Percentiles rank a stretch among this genome's conserved stretches.
phyloP scores from a whole-genome alignment of 1,140 invertebrate genomes.

The Trichonephila inaurata region DNA sequence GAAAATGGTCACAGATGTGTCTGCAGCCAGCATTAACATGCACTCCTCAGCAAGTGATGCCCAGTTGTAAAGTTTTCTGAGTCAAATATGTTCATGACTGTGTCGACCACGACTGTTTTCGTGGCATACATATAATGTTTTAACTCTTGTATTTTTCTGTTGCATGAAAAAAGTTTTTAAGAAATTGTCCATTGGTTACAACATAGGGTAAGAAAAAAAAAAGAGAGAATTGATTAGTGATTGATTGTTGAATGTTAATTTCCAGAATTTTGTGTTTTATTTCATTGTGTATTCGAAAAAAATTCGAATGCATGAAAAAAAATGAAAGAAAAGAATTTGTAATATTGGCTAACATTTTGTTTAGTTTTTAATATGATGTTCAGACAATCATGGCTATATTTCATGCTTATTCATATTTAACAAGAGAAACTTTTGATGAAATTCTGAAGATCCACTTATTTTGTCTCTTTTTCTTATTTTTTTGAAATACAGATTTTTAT shows the following conservation, averaged over 20 bases:
- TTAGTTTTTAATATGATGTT: conserved; percentile 60
- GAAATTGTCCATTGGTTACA: conserved; percentile 25
- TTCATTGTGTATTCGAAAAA: not conserved
- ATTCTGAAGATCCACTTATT: conserved; percentile 14
- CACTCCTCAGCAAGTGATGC: conserved; percentile 70
- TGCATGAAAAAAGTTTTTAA: conserved; percentile 54
- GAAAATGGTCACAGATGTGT: not conserved
- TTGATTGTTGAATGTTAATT: not conserved
- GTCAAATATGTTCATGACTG: conserved; percentile 44
- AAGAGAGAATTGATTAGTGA: not conserved
- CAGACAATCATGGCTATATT: conserved; percentile 74
- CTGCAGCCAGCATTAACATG: conserved; percentile 57
- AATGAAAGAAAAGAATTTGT: conserved; percentile 13
- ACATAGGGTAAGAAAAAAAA: not conserved
- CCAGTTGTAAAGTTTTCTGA: conserved; percentile 73
- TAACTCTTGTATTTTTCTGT: conserved; percentile 69
- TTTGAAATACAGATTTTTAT: conserved; percentile 41
- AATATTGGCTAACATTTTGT: conserved; percentile 53
- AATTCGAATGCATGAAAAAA: not conserved
- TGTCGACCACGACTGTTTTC: conserved; percentile 14
- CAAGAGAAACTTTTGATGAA: conserved; percentile 70
- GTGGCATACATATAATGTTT: conserved; percentile 32
- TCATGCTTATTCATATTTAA: conserved; percentile 73
- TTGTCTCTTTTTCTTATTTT: conserved; percentile 49
- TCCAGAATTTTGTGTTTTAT: not conserved